Evolutionary conservation across 2,888 invertebrate species (phyloP).

Genomic region (Salticus scenicus): DNA sequence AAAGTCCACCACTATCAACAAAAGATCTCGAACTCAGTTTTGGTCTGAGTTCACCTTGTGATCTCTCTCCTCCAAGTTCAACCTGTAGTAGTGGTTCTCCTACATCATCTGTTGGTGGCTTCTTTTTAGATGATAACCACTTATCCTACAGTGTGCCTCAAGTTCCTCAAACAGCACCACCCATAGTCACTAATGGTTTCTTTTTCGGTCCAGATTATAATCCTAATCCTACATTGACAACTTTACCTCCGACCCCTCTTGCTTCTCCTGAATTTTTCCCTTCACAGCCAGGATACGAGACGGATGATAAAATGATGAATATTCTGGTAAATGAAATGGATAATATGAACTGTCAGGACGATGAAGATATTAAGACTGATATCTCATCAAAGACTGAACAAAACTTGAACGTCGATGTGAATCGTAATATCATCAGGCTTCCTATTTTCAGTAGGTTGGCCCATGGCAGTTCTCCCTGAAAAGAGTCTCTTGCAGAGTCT

Average conservation of each 20-base stretch:
- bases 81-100: constrained; percentile 58
- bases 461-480: constrained; percentile 35
- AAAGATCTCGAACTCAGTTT: constrained; percentile 73
- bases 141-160: constrained; percentile 8
- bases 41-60: constrained; percentile 74
- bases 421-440: constrained; percentile 53
- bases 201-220: constrained; percentile 40
- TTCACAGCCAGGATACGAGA: not conserved
- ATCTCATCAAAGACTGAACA: not conserved
- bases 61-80: constrained; percentile 61
- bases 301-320: constrained; percentile 29
- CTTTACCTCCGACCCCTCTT: constrained; percentile 16
- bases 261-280: constrained; percentile 12
- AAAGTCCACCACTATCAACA: constrained; percentile 72
- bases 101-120: constrained; percentile 37
- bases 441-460: constrained; percentile 65
- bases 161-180: constrained; percentile 48
- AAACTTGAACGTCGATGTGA: constrained; percentile 39
- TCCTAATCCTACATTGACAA: constrained; percentile 26
- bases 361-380: constrained; percentile 26
- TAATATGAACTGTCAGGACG: constrained; percentile 18
- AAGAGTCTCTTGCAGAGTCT: not conserved
- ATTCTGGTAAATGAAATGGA: constrained; percentile 57
- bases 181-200: not conserved
- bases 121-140: constrained; percentile 37